phyloP scores from a whole-genome alignment of 1,140 invertebrate species.

The Macrobrachium rosenbergii region DNA sequence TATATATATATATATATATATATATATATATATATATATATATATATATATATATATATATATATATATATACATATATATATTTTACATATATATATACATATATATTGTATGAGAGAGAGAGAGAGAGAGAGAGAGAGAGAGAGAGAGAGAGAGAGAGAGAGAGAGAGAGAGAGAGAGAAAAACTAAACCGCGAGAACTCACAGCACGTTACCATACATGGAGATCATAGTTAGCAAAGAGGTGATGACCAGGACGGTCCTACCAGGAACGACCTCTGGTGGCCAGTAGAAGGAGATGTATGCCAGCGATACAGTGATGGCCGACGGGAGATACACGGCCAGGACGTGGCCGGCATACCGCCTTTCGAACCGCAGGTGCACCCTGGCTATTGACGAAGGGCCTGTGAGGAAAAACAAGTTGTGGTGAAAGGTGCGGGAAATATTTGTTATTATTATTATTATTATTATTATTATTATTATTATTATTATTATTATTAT shows the following conservation, averaged over 20 bases:
- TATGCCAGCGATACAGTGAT: constrained; percentile 73
- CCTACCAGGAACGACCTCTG: constrained; percentile 76
- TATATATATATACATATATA: neutral
- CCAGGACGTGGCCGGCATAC: constrained; percentile 10
- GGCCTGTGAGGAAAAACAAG: no score
- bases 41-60: constrained; percentile 2
- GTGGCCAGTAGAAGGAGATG: constrained; percentile 78
- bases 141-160: no score
- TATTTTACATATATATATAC: neutral
- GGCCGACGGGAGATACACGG: neutral
- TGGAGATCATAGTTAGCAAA: constrained; percentile 52
- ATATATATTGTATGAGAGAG: no score
- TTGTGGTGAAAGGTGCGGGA: no score
- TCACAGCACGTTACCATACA: constrained; percentile 11
- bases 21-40: constrained; percentile 7
- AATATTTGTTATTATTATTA: no score
- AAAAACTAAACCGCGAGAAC: neutral
- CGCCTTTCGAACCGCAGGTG: neutral
- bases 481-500: no score
- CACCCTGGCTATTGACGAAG: neutral
- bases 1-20: constrained; percentile 22
- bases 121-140: no score
- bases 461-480: no score
- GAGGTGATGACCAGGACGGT: constrained; percentile 75
- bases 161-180: no score